phyloP scores from a whole-genome alignment of 2,888 invertebrate species.

The Tyria jacobaeae region DNA sequence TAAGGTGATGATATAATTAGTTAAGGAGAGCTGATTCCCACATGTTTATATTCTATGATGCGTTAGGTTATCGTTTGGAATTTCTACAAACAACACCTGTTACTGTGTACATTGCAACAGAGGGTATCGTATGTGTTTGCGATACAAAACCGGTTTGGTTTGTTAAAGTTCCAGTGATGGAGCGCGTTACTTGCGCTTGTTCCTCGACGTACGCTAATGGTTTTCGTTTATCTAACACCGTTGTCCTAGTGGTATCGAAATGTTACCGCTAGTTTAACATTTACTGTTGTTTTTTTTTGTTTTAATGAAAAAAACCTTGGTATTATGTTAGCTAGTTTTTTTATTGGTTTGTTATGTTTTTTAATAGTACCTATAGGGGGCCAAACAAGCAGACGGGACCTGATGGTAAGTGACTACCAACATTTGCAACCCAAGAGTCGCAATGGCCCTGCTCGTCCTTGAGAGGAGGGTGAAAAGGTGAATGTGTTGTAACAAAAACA shows the following conservation, averaged over 20 bases:
- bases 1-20: background rate
- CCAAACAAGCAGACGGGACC: too few relatives aligned
- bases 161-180: slow-evolving; percentile 34
- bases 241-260: slow-evolving; percentile 74
- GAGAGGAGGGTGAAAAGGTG: too few relatives aligned
- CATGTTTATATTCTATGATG: slow-evolving; percentile 37
- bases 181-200: slow-evolving; percentile 35
- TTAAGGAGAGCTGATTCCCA: background rate
- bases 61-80: slow-evolving; percentile 66
- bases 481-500: too few relatives aligned
- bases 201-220: slow-evolving; percentile 52
- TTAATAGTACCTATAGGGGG: too few relatives aligned
- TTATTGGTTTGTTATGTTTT: too few relatives aligned
- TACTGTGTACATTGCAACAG: slow-evolving; percentile 72
- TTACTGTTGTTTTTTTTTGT: slow-evolving; percentile 23
- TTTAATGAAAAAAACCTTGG: slow-evolving; percentile 2
- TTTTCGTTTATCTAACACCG: slow-evolving; percentile 68
- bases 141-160: slow-evolving; percentile 75
- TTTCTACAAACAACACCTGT: slow-evolving; percentile 80
- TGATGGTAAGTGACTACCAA: background rate
- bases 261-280: slow-evolving; percentile 54
- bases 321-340: background rate
- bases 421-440: too few relatives aligned
- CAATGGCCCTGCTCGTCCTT: too few relatives aligned
- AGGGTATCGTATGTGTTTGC: slow-evolving; percentile 62